Evolutionary conservation across 2,888 invertebrate species (phyloP).

Genomic region (Hypsopygia costalis): DNA sequence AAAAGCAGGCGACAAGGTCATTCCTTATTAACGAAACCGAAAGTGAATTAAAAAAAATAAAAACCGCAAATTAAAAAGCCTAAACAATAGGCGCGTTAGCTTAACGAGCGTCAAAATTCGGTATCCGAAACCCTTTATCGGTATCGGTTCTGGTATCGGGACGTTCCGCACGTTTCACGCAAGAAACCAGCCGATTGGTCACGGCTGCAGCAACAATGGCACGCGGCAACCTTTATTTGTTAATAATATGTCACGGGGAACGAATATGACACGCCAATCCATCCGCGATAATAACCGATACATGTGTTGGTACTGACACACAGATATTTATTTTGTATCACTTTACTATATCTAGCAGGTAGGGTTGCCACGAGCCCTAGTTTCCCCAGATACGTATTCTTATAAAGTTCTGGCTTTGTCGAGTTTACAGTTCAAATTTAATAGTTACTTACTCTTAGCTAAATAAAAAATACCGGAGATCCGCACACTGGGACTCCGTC

Average conservation of each 20-base stretch:
- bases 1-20: not conserved
- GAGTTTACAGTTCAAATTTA: too few relatives aligned
- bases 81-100: conserved; percentile 8
- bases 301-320: conserved; percentile 19
- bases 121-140: conserved; percentile 41
- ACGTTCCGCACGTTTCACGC: conserved; percentile 45
- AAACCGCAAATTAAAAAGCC: conserved; percentile 7
- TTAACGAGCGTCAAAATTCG: conserved; percentile 58
- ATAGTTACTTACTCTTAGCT: too few relatives aligned
- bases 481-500: too few relatives aligned
- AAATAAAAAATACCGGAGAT: too few relatives aligned
- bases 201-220: conserved; percentile 54
- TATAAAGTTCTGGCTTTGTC: too few relatives aligned
- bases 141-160: conserved; percentile 24
- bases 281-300: conserved; percentile 40
- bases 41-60: not conserved
- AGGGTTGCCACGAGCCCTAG: too few relatives aligned
- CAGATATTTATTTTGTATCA: conserved; percentile 9
- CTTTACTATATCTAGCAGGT: not conserved
- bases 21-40: not conserved
- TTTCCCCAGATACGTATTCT: too few relatives aligned
- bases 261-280: conserved; percentile 62
- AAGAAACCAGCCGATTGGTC: conserved; percentile 52
- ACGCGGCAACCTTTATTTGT: conserved; percentile 66
- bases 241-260: conserved; percentile 64